Conservation (phyloP, 2,797 vertebrate species). For the Smutsia temminckii region DNA sequence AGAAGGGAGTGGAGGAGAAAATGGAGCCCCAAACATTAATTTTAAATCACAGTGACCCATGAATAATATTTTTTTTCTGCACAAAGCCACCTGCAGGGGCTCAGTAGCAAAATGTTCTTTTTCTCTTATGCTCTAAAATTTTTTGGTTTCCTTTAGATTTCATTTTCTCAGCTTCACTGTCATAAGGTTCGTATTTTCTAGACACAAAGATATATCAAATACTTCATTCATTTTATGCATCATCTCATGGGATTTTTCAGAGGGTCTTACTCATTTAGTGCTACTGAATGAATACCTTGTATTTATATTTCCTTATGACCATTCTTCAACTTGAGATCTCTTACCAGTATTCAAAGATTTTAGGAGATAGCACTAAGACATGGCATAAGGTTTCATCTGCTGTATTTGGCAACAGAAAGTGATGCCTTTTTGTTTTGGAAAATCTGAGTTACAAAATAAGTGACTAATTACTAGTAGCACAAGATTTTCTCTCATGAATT, state of each 20-base stretch:
- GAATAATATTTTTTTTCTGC: background rate
- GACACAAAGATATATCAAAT: background rate
- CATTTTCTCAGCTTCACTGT: background rate
- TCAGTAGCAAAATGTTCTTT: background rate
- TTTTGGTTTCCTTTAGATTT: background rate
- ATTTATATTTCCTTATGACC: background rate
- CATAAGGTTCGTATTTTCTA: background rate
- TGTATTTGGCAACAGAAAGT: slow-evolving; percentile 54
- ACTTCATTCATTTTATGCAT: background rate
- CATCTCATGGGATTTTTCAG: background rate
- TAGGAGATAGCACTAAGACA: background rate
- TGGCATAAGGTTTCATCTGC: background rate
- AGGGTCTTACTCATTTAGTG: background rate
- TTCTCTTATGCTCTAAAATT: background rate
- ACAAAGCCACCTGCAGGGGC: background rate
- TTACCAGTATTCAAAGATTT: slow-evolving; percentile 49
- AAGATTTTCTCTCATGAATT: slow-evolving; percentile 52
- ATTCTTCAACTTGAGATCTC: background rate
- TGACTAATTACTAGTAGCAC: slow-evolving; percentile 54
- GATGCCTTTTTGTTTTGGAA: slow-evolving; percentile 60
- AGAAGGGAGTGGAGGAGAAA: background rate
- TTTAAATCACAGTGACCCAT: background rate
- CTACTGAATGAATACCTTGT: background rate
- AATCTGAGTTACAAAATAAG: slow-evolving; percentile 64
- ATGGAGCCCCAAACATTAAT: background rate